Evolutionary conservation across 2,797 vertebrate species (phyloP).

Genomic region (Ctenopoma multispine): DNA sequence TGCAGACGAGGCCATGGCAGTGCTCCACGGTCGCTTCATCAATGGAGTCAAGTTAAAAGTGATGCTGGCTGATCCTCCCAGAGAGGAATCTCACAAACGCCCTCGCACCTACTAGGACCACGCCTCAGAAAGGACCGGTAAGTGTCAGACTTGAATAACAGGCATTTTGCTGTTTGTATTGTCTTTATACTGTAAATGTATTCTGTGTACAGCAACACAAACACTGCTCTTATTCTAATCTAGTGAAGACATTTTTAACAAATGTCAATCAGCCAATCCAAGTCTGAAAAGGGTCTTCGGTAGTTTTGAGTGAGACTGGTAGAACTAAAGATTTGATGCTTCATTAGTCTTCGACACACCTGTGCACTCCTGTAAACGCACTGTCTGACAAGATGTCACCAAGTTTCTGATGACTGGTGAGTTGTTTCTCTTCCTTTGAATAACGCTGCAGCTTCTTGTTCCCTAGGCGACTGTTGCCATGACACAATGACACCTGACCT

Average conservation of each 20-base stretch:
- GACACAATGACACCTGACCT: conserved; percentile 81
- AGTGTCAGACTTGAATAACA: conserved; percentile 26
- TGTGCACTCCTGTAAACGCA: too few relatives aligned
- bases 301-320: too few relatives aligned
- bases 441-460: conserved; percentile 83
- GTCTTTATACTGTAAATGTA: neutral
- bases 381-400: neutral
- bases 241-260: too few relatives aligned
- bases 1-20: conserved; percentile 92
- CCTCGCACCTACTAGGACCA: conserved; percentile 90
- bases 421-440: conserved; percentile 56
- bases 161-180: neutral
- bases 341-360: too few relatives aligned
- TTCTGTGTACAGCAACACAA: neutral
- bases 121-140: conserved; percentile 30
- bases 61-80: conserved; percentile 93
- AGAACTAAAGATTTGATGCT: too few relatives aligned
- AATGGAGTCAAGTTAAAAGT: conserved; percentile 97
- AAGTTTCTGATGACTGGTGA: conserved; percentile 18
- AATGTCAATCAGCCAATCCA: too few relatives aligned
- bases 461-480: conserved; percentile 81
- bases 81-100: conserved; percentile 94
- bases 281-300: too few relatives aligned
- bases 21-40: conserved; percentile 90
- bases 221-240: too few relatives aligned